Conservation (phyloP, 2,797 vertebrate species). For the Muraenolepis orangiensis region DNA sequence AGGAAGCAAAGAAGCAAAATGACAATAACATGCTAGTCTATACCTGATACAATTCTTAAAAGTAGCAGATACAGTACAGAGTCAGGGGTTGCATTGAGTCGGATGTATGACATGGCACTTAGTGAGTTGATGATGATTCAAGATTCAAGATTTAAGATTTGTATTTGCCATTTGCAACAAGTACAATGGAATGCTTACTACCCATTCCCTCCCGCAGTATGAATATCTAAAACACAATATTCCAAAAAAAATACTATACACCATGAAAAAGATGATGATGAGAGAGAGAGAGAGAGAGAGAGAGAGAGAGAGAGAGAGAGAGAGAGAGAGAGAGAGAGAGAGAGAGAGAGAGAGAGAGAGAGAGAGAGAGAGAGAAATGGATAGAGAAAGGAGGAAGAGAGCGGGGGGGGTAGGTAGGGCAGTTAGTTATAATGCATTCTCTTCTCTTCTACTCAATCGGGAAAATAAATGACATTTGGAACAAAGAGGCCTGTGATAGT, state of each 20-base stretch:
- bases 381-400: conserved; percentile 35
- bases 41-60: neutral
- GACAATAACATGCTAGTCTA: neutral
- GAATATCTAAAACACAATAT: too few species aligned
- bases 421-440: conserved; percentile 32
- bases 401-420: conserved; percentile 31
- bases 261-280: too few species aligned
- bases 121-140: neutral
- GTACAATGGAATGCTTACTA: too few species aligned
- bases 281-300: too few species aligned
- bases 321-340: neutral
- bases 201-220: too few species aligned
- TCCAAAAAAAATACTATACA: too few species aligned
- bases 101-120: neutral
- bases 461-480: conserved; percentile 72
- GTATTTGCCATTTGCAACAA: too few species aligned
- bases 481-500: conserved; percentile 79
- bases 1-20: neutral
- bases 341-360: conserved; percentile 26
- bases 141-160: too few species aligned
- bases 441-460: conserved; percentile 50
- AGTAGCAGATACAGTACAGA: neutral
- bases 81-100: neutral
- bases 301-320: too few species aligned
- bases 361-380: conserved; percentile 31